These are phyloP conservation scores for Lutraria lutraria DNA, from an alignment of 2,888 invertebrate genomes.

Conservation along the genomic window DNA sequence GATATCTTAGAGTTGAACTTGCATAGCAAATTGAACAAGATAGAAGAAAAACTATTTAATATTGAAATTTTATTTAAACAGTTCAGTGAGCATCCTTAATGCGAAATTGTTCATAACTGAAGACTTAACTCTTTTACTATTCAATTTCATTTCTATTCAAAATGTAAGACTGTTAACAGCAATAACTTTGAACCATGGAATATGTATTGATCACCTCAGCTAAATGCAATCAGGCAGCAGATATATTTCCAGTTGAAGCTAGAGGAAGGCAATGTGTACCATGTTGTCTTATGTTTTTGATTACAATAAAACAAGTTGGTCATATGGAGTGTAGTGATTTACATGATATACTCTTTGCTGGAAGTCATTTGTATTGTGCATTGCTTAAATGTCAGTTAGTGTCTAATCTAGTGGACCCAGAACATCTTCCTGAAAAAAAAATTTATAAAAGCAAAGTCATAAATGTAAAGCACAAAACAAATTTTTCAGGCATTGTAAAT, in stretches of 20 bases:
- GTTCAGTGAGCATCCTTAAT: too few species aligned
- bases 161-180: too few species aligned
- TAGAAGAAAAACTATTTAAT: too few species aligned
- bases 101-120: too few species aligned
- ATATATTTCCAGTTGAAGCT: constrained; percentile 18
- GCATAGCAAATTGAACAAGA: too few species aligned
- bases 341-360: constrained; percentile 22
- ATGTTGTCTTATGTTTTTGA: constrained; percentile 33
- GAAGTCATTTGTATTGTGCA: constrained; percentile 20
- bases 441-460: not conserved
- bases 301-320: not conserved
- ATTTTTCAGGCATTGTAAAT: constrained; percentile 29
- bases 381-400: not conserved
- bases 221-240: constrained; percentile 29
- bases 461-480: constrained; percentile 17
- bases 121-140: too few species aligned
- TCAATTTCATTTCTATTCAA: too few species aligned
- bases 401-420: constrained; percentile 24
- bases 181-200: too few species aligned
- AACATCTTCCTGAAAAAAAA: not conserved
- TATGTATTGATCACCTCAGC: constrained; percentile 13
- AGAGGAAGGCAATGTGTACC: constrained; percentile 49
- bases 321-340: not conserved
- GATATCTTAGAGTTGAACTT: too few species aligned
- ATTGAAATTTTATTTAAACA: too few species aligned